Evolutionary conservation across 2,888 invertebrate genomes (phyloP), one percentile per base, ranked within the genome.

Genomic region (Drosophila algonquin): DNA sequence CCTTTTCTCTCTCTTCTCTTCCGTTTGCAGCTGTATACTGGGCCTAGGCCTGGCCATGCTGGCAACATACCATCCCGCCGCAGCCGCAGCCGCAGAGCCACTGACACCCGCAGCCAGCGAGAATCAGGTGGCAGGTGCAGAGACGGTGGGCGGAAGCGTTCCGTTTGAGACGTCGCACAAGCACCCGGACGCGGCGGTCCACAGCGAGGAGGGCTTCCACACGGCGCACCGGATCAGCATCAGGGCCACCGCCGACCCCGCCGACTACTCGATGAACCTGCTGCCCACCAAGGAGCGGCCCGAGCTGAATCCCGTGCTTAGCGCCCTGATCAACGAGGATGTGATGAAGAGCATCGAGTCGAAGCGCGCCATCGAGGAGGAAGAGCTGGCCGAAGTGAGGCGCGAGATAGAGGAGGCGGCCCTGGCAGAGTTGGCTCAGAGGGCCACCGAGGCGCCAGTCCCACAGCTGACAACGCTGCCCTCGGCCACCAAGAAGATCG

Each of bases 141-240:
- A 77, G 16, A 64, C 63, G 2, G 69, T 10, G 3, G 60, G 62
- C 12, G 60, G 62, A 14, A 18, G 40, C 32, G 40, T 77, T 3
- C 70, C 76, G 10, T 96, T 96, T 83, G 95, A 96, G 92, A 95
- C 95, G 2, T 93, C 96, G 2, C 96, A 96, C 90, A 96, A 96
- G 92, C 93, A 95, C 77, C 90, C 87, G 1, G 82, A 81, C n/a
- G 95, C 64, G n/a, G 95, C 50, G 24, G 72, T 0, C 16, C 93
- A 93, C 81, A 68, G 69, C 16, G 89, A 85, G 14, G 80, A 81
- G 46, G 87, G 81, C 14, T 92, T 92, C 71, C 89, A 91, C 40
- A 92, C 92, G 14, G 75, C 92, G 10, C 92, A 92, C 54, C 89
- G 86, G 69, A 92, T 92, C 32, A 72, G 81, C 55, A 76, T 75